Percentiles rank a stretch among this genome's conserved stretches.
Evolutionary conservation across 2,888 invertebrate species (phyloP).

Genomic region (Carabus problematicus): DNA sequence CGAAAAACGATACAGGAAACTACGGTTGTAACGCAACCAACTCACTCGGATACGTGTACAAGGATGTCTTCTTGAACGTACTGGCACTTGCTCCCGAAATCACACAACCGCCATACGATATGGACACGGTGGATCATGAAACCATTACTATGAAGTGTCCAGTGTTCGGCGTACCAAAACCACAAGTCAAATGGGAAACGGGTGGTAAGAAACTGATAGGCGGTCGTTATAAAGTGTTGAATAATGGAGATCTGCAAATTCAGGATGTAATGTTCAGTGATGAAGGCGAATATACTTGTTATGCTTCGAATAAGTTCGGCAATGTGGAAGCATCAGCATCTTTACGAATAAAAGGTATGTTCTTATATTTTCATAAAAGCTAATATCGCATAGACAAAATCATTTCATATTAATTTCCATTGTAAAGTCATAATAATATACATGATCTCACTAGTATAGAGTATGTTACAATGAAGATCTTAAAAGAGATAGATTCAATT

Average conservation of each 20-base stretch:
- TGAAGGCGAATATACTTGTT: constrained; percentile 91
- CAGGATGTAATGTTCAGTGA: constrained; percentile 84
- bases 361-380: too few species aligned
- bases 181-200: constrained; percentile 89
- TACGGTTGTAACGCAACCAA: constrained; percentile 99
- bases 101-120: constrained; percentile 80
- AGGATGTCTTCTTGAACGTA: constrained; percentile 97
- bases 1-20: constrained; percentile 92
- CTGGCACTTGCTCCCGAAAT: constrained; percentile 92
- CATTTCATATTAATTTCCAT: too few species aligned
- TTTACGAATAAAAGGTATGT: constrained; percentile 78
- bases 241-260: constrained; percentile 84
- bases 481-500: too few species aligned
- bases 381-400: too few species aligned
- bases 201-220: constrained; percentile 87
- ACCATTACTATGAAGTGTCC: constrained; percentile 84
- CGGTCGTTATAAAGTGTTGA: constrained; percentile 80
- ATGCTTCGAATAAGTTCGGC: constrained; percentile 92
- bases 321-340: constrained; percentile 80
- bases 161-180: constrained; percentile 96
- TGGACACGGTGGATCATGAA: constrained; percentile 83
- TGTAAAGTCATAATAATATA: not conserved
- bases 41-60: constrained; percentile 96
- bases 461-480: not conserved
- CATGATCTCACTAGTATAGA: not conserved